Conservation (phyloP, 2,113 vertebrate species). For the Corapipo altera region DNA sequence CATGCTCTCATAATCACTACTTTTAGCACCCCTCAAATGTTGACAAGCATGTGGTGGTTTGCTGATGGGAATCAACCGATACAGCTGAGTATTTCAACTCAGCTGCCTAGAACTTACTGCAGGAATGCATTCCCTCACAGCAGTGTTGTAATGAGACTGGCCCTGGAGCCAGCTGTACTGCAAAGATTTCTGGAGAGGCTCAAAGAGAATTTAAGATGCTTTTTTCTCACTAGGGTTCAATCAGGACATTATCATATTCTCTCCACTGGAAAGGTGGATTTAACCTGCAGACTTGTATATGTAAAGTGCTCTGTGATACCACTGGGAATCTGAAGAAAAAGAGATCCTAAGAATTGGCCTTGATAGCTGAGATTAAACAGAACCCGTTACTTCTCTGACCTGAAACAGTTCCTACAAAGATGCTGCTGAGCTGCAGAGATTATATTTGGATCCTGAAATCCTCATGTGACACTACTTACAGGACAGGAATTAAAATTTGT, state of each 20-base stretch:
- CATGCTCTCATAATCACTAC: neutral
- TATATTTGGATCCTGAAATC: neutral
- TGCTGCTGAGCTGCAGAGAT: neutral
- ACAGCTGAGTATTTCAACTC: neutral
- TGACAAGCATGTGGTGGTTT: conserved; percentile 39
- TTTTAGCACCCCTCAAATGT: conserved; percentile 31
- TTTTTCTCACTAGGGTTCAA: neutral
- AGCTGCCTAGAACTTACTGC: neutral
- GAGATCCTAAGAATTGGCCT: neutral
- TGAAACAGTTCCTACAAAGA: neutral
- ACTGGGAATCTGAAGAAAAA: neutral
- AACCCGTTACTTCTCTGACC: neutral
- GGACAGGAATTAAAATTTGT: neutral
- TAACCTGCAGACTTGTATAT: neutral
- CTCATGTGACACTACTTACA: neutral
- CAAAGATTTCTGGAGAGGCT: neutral
- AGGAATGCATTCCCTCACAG: neutral
- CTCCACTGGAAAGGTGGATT: neutral
- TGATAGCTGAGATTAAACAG: neutral
- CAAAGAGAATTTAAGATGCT: neutral
- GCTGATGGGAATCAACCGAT: neutral
- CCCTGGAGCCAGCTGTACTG: neutral
- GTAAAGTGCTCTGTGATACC: neutral
- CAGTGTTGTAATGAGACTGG: neutral
- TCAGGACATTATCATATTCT: neutral